A percentile compares a stretch with the other conserved stretches of the same genome.
phyloP scores from a whole-genome alignment of 2,888 invertebrate genomes.

The Epinotia demarniana region DNA sequence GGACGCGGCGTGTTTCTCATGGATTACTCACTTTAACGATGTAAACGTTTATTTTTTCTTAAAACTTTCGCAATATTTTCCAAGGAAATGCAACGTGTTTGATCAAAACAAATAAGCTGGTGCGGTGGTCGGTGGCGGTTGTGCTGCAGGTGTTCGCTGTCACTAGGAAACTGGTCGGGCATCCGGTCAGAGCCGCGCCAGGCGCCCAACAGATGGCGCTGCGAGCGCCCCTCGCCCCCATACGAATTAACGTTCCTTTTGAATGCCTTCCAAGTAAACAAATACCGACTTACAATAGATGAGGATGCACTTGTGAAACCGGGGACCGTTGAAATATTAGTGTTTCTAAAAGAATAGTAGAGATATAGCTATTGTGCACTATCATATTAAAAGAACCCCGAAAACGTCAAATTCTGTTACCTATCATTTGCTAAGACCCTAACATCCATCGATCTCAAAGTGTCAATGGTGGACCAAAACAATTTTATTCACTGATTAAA shows the following conservation, averaged over 20 bases:
- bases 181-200: slow-evolving; percentile 72
- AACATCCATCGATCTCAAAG: background rate
- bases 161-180: slow-evolving; percentile 79
- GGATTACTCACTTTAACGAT: background rate
- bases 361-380: background rate
- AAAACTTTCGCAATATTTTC: slow-evolving; percentile 18
- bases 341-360: background rate
- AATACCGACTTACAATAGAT: slow-evolving; percentile 13
- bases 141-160: slow-evolving; percentile 77
- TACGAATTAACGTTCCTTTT: slow-evolving; percentile 39
- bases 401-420: too few relatives aligned
- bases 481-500: background rate
- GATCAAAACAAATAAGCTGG: slow-evolving; percentile 48
- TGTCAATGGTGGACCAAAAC: background rate
- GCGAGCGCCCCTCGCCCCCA: slow-evolving; percentile 50
- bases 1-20: slow-evolving; percentile 11
- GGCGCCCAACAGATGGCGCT: slow-evolving; percentile 76
- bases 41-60: background rate
- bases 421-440: too few relatives aligned
- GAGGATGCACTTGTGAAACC: slow-evolving; percentile 8
- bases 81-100: slow-evolving; percentile 38
- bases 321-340: slow-evolving; percentile 2
- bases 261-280: slow-evolving; percentile 29
- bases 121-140: slow-evolving; percentile 46
- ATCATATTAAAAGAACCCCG: background rate